Evolutionary conservation across 2,888 invertebrate genomes (phyloP), one percentile per base, ranked within the genome.

Genomic region (Stenoptilia bipunctidactyla): DNA sequence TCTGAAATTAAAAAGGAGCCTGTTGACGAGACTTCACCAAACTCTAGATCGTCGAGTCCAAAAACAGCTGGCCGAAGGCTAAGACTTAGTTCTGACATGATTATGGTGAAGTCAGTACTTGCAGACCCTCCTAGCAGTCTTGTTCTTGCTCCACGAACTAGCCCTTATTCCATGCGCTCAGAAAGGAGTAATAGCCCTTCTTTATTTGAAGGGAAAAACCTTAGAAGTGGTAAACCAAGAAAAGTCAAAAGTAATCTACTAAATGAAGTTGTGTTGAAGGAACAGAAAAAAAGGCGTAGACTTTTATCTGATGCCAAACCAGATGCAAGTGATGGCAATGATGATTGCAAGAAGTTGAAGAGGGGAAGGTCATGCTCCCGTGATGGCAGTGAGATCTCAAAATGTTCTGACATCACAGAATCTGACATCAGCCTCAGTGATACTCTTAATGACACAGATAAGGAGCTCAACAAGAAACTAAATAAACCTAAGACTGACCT

Each of bases 161-260:
- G 86, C 55, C 87, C 87, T n/a, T 88, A 88, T 53, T 84, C 85
- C 27, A 88, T 87, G 58, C 71, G 88, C 43, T 87, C 87, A 8
- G 88, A 88, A 51, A 77, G 87, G 44, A 83, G 85, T 51, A 82
- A 80, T 48, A 85, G 85, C 45, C 85, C 85, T 37, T 75, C 80
- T 45, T 53, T 76, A 37, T 65, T 71, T 40, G 85, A 86, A 47
- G 80, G 80, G 15, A 85, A 89, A 47, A 86, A 87, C 45, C 70
- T 90, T 40, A 75, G 90, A 39, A 90, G 90, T 61, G 90, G 90
- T 0, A 90, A 89, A 58, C 86, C 88, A 36, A 82, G 89, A 41
- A 89, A 88, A 66, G 69, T 86, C 8, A 88, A 87, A 55, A 85
- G 74, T 50, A 72, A 82, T 50, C 70, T 85, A 36, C 59, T 88